phyloP scores from a whole-genome alignment of 2,113 vertebrate genomes.

The Xyliphius kryptos region DNA sequence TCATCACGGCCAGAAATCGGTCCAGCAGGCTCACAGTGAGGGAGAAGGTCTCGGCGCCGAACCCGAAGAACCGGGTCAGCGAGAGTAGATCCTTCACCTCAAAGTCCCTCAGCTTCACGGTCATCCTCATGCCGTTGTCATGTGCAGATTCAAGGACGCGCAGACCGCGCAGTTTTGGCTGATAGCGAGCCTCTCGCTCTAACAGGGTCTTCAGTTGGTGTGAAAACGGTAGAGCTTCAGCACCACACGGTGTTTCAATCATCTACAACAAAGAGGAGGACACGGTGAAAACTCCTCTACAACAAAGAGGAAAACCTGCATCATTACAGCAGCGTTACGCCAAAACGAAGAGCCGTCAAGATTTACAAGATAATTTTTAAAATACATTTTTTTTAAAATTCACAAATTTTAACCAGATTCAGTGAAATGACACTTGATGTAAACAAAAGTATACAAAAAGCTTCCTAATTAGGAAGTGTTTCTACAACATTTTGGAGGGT shows the following conservation, averaged over 20 bases:
- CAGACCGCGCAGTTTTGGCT: constrained; percentile 83
- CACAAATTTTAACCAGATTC: no score
- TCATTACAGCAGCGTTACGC: not conserved
- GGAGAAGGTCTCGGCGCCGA: constrained; percentile 83
- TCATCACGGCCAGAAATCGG: constrained; percentile 88
- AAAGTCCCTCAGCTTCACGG: constrained; percentile 77
- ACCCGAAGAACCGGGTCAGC: constrained; percentile 88
- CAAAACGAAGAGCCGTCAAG: not conserved
- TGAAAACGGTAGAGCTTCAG: constrained; percentile 62
- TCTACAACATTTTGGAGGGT: no score
- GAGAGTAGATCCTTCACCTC: constrained; percentile 90
- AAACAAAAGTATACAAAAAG: no score
- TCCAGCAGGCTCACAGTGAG: constrained; percentile 84
- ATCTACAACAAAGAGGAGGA: constrained; percentile 64
- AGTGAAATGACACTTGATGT: no score
- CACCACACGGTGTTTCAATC: constrained; percentile 71
- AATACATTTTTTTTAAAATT: no score
- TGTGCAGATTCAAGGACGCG: constrained; percentile 78
- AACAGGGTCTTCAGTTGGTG: constrained; percentile 72
- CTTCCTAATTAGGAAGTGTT: no score
- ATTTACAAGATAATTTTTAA: no score
- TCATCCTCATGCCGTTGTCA: constrained; percentile 88
- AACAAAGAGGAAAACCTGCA: no score
- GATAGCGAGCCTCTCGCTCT: constrained; percentile 77
- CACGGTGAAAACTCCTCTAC: not conserved